Base-by-base conservation (phyloP, 35 echinoderm and acorn worm species). In the Heliocidaris erythrogramma region DNA sequence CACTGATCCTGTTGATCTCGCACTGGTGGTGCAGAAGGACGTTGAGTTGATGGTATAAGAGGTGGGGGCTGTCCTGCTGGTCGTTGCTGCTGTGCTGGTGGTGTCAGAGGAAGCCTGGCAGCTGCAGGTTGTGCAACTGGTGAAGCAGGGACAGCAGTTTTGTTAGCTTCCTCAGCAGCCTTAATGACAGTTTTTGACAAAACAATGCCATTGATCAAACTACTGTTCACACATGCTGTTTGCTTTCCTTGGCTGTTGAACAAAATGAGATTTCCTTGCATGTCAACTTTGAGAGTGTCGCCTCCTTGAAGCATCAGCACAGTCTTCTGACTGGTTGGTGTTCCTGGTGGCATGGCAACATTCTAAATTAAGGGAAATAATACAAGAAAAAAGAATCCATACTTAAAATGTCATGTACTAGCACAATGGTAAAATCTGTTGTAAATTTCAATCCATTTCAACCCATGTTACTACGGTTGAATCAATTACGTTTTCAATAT, bases 271-370 rank as follows among this genome's bases (percentile, higher is more conserved):
- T 96, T 96, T 11, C 95, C 95, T 21, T 89, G 86, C 47, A 86
- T 94, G 93, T 96, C 95, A 5, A 96, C 85, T 49, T 96, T 96
- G 50, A 96, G 93, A 14, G 95, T 94, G 17, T 96, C 95, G 5
- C 95, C 95, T 89, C 93, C 86, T 71, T 96, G 95, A 13, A 96
- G 88, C 30, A 96, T 85, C 47, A 96, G 56, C 18, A 96, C 93
- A 2, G 95, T 96, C 86, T 96, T 93, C 93, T 94, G 69, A 49
- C 48, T 85, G 8, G 48, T 35, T 30, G 91, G 59, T 59, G 92
- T 84, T 96, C 90, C 71, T 31, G 48, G 59, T 30, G 91, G 59
- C 59, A 92, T 84, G 85, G 91, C 48, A 47, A 29, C 32, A 49
- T 24, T 49, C 32, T 92, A 48, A 10, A 30, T 85, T 12, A 93